phyloP scores from a whole-genome alignment of 2,888 invertebrate species.

The Lithophane leautieri region DNA sequence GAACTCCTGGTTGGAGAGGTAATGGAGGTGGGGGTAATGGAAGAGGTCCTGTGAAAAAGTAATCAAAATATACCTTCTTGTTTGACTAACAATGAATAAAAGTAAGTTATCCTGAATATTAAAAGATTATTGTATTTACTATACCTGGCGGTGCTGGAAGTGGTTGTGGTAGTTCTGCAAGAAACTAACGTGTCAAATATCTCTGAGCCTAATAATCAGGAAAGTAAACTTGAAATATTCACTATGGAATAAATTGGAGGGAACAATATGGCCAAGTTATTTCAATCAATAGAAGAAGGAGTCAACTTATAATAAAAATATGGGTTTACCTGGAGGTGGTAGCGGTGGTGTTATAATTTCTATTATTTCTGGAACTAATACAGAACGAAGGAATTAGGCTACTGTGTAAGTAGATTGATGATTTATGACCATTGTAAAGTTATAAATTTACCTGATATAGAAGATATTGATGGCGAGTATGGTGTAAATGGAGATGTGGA shows the following conservation, averaged over 20 bases:
- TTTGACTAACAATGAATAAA: neutral
- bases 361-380: neutral
- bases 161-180: neutral
- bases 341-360: neutral
- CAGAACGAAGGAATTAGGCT: neutral
- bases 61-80: neutral
- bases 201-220: neutral
- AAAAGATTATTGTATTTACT: neutral
- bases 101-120: neutral
- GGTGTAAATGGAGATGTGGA: neutral
- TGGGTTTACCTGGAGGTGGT: constrained; percentile 8
- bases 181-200: neutral
- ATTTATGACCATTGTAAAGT: neutral
- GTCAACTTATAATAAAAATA: neutral
- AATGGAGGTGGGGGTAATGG: neutral
- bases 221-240: neutral
- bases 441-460: neutral
- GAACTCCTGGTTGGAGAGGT: neutral
- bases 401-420: neutral
- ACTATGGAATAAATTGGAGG: too few species aligned
- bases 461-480: neutral
- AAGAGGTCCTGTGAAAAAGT: neutral
- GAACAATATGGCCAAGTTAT: neutral
- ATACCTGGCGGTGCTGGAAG: neutral
- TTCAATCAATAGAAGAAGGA: neutral